Conservation (phyloP, 2,113 vertebrate species). For the Genyomyrus donnyi region DNA sequence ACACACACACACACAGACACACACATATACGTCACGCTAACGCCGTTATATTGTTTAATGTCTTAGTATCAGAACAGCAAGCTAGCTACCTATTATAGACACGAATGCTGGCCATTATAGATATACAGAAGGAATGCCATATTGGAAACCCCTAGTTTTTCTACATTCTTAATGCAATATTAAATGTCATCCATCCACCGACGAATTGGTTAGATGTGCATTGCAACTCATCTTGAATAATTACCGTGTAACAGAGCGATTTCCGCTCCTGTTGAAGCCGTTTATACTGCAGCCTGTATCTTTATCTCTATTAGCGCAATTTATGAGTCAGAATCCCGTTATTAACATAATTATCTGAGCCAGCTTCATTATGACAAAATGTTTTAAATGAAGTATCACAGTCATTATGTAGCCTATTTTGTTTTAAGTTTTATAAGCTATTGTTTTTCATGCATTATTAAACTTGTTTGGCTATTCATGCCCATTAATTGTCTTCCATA, state of each 20-base stretch:
- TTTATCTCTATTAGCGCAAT: background rate
- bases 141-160: background rate
- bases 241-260: background rate
- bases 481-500: background rate
- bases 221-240: background rate
- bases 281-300: background rate
- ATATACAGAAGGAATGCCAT: background rate
- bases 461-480: background rate
- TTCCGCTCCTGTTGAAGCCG: background rate
- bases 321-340: slow-evolving; percentile 1
- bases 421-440: background rate
- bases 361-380: background rate
- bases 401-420: background rate
- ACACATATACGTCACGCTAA: background rate
- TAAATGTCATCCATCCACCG: background rate
- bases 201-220: background rate
- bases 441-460: background rate
- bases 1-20: too few species aligned
- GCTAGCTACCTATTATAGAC: background rate
- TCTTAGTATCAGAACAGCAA: background rate
- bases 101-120: background rate
- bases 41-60: background rate
- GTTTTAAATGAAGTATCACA: background rate
- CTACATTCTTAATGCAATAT: background rate
- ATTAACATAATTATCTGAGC: background rate